Conservation (phyloP, 2,888 invertebrate species). For the Lasioglossum zephyrum region DNA sequence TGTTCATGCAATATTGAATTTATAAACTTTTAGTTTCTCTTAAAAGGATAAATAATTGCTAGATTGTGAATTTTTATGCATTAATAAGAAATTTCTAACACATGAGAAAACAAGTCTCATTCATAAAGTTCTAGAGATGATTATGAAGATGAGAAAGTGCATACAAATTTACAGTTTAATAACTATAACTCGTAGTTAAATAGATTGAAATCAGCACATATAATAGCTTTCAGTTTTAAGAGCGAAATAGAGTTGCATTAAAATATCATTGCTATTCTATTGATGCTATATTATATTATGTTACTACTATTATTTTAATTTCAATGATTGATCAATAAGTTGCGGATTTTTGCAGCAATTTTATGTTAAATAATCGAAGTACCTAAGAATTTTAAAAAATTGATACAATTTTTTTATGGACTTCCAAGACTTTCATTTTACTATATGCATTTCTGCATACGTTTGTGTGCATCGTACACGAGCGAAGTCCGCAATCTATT, state of each 20-base stretch:
- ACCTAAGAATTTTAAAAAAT: not conserved
- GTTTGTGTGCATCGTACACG: not conserved
- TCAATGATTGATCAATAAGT: not conserved
- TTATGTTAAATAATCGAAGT: not conserved
- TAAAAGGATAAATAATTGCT: not conserved
- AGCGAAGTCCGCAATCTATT: not conserved
- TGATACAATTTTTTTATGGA: not conserved
- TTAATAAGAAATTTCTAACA: not conserved
- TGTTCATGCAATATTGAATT: not conserved
- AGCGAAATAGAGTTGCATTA: not conserved
- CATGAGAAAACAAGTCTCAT: not conserved
- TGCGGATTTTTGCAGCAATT: not conserved
- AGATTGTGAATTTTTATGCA: not conserved
- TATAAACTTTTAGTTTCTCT: not conserved
- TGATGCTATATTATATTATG: not conserved
- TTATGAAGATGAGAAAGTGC: not conserved
- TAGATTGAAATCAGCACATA: not conserved
- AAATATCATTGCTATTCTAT: not conserved
- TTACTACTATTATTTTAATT: not conserved
- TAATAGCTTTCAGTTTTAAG: not conserved
- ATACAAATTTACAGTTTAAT: not conserved
- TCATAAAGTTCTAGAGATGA: not conserved
- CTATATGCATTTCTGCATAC: not conserved
- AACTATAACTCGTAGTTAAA: not conserved
- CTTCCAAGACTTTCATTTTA: too few species aligned